Conservation (phyloP, 2,113 vertebrate species). For the Nerophis ophidion region DNA sequence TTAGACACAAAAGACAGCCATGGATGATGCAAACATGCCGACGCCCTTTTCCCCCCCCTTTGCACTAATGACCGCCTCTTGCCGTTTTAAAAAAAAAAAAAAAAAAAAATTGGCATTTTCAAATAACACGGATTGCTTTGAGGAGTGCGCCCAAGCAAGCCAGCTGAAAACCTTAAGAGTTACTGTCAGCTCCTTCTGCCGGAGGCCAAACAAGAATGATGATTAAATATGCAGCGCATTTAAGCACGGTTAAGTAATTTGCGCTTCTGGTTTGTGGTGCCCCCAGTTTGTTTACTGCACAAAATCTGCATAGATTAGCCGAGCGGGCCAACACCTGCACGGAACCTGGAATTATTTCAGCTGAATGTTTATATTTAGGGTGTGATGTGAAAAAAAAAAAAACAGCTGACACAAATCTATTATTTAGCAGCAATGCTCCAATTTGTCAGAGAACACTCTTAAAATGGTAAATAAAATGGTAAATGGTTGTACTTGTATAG, state of each 20-base stretch:
- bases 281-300: constrained; percentile 23
- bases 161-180: constrained; percentile 21
- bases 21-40: constrained; percentile 11
- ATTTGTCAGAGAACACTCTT: constrained; percentile 2
- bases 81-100: constrained; percentile 23
- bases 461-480: too few relatives aligned
- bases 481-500: too few relatives aligned
- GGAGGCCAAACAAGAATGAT: constrained; percentile 37
- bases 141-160: constrained; percentile 36
- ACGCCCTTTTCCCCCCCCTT: neutral
- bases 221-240: constrained; percentile 47
- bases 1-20: constrained; percentile 23
- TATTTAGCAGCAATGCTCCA: neutral
- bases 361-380: neutral
- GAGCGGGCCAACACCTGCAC: neutral
- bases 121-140: constrained; percentile 52
- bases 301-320: constrained; percentile 21
- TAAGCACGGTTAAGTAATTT: constrained; percentile 27
- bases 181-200: constrained; percentile 47
- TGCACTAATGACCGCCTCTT: neutral
- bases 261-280: constrained; percentile 32
- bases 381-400: neutral
- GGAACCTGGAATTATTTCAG: neutral
- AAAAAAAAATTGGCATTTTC: constrained; percentile 53
- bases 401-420: neutral